Conservation (phyloP, 2,113 vertebrate species). For the Typhlomys cinereus region DNA sequence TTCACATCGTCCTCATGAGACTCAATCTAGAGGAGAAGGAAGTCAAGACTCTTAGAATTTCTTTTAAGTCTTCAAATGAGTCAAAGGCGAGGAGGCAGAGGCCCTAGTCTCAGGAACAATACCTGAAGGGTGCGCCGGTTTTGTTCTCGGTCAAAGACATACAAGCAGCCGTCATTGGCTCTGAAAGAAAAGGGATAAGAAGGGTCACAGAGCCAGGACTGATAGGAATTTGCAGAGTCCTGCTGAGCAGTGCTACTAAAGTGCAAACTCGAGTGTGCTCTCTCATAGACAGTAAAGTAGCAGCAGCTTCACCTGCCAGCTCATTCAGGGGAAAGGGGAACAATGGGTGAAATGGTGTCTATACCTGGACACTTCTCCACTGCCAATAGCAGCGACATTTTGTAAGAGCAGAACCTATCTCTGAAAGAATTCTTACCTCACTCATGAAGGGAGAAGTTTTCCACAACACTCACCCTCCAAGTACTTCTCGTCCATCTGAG, state of each 20-base stretch:
- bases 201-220: background rate
- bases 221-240: background rate
- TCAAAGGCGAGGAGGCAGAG: conserved; percentile 12
- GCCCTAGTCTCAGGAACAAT: conserved; percentile 37
- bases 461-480: conserved; percentile 90
- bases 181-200: conserved; percentile 77
- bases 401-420: background rate
- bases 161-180: conserved; percentile 94
- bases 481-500: conserved; percentile 92
- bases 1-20: conserved; percentile 96
- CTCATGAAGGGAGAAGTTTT: background rate
- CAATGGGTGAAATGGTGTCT: background rate
- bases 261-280: background rate
- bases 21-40: conserved; percentile 86
- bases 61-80: conserved; percentile 33
- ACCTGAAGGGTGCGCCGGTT: conserved; percentile 94
- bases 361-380: background rate
- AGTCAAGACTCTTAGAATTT: background rate
- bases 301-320: background rate
- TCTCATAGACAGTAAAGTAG: background rate
- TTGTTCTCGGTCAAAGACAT: conserved; percentile 94
- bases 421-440: background rate
- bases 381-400: background rate
- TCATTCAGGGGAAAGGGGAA: background rate
- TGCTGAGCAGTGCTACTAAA: background rate